Percentiles rank a stretch among this genome's conserved stretches.
Conservation (phyloP, 2,113 vertebrate genomes). For the Macquaria ambigua region DNA sequence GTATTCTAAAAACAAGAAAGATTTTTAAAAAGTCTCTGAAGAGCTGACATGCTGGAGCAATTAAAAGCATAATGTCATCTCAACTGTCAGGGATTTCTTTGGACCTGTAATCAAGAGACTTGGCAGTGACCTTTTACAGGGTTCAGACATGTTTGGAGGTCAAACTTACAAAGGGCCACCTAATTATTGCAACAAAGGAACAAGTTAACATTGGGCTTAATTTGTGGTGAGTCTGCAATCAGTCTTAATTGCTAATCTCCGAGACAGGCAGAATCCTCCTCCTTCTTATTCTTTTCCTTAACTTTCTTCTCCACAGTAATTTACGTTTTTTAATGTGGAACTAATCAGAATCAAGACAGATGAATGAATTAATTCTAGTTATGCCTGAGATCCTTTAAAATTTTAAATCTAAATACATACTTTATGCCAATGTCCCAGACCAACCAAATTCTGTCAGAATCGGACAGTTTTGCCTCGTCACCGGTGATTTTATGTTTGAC, state of each 20-base stretch:
- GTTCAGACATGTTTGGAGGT: slow-evolving; percentile 49
- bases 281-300: not conserved
- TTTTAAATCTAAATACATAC: not conserved
- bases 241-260: slow-evolving; percentile 62
- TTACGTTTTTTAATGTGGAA: slow-evolving; percentile 13
- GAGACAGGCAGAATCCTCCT: slow-evolving; percentile 17
- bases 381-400: not conserved
- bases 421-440: not conserved
- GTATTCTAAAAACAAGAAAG: not conserved
- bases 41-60: not conserved
- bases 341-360: slow-evolving; percentile 36
- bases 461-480: not conserved
- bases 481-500: slow-evolving; percentile 6
- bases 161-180: slow-evolving; percentile 29
- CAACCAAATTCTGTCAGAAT: not conserved
- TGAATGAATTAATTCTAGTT: not conserved
- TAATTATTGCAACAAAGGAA: slow-evolving; percentile 57
- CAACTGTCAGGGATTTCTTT: slow-evolving; percentile 16
- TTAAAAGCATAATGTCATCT: slow-evolving; percentile 7
- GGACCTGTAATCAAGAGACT: slow-evolving; percentile 27
- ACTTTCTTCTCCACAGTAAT: slow-evolving; percentile 15
- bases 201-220: no score
- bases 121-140: slow-evolving; percentile 44
- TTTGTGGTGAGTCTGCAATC: no score
- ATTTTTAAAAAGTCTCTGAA: not conserved